Base-by-base conservation (phyloP, 2,797 vertebrate species). In the Sebastes elongatus region DNA sequence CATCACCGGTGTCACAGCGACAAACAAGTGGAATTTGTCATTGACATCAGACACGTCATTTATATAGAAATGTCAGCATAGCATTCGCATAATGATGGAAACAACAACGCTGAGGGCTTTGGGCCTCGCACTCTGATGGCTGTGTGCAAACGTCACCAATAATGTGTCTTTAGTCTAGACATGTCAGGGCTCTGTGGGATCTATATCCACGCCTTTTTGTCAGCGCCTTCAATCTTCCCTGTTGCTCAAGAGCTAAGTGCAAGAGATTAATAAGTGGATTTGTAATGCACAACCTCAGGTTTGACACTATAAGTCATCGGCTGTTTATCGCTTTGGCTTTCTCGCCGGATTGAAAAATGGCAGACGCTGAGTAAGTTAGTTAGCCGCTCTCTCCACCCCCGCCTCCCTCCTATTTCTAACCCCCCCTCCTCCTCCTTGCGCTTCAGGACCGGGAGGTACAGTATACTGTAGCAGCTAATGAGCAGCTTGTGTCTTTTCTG, bases 221-320 rank as follows among this genome's bases (percentile, higher is more conserved):
- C 93, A 94, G 91, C 79, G 35, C 89, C 88, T 88, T 93, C 91
- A 90, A 92, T 94, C 91, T 92, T 91, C 80, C 87, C 81, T 42
- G 88, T 88, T 88, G 86, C 93, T 93, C 90, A 74, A 70, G 83
- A 89, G 93, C 93, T 93, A 94, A 95, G 91, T 94, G 94, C 93
- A 88, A 82, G 90, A 94, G 94, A 94, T 93, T 92, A 94, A 94
- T 94, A 94, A 87, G 90, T 88, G 72, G 90, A 94, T 94, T 92
- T 92, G 94, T 93, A 93, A 95, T 92, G 92, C 90, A 88, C 90
- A 90, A 93, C 89, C 93, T 89, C 89, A 77, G 88, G 87, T 92
- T 91, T 88, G 90, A 90, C 90, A 89, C 90, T 72, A 94, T 94
- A 93, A 94, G 90, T 95, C 94, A 94, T 87, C 73, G 80, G 88